Evolutionary conservation across 1,140 invertebrate genomes (phyloP), one percentile per base, ranked within the genome.

Genomic region (Neodiprion fabricii): DNA sequence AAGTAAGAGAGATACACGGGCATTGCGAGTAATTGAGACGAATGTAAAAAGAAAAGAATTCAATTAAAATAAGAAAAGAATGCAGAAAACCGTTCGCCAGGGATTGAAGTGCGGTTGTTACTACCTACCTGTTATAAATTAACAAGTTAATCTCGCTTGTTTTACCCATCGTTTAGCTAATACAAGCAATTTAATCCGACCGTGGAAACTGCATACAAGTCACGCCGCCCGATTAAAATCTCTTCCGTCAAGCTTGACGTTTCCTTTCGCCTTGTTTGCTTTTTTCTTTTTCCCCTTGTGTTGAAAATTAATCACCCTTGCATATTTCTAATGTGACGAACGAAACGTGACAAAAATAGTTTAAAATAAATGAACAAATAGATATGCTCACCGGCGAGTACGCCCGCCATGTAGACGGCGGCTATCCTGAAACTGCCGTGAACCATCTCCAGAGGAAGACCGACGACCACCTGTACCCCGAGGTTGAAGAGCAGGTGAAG

Each of bases 381-480:
- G 10, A 70, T 50, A 70, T 47, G n/a, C 83, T 87, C 75, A 82
- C 96, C 96, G 77, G 97, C 96, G 74, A 98, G 88, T 28, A 99
- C 97, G 67, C 97, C 97, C 7, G 97, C 95, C 89, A 97, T 93
- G 88, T 99, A 99, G 72, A 99, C 96, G 73, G 95, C 92, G 21
- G 93, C 95, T 80, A 98, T 96, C 77, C 97, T 91, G 70, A 93
- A 90, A 47, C 95, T 96, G 7, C 96, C 97, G 85, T 98, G 97
- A n/a, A 98, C 96, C 97, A 99, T 98, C 89, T 99, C 97, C 79
- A 99, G 86, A 1, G 97, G 97, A 75, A 98, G 90, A 65, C 97
- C 97, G 77, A 98, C 95, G 75, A 96, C 87, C 75, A 97, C 88
- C 89, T 99, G 97, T 40, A 99, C 96, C 47, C 96, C 91, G 78